Evolutionary conservation across 1,140 invertebrate genomes (phyloP).

Genomic region (Nasonia vitripennis): DNA sequence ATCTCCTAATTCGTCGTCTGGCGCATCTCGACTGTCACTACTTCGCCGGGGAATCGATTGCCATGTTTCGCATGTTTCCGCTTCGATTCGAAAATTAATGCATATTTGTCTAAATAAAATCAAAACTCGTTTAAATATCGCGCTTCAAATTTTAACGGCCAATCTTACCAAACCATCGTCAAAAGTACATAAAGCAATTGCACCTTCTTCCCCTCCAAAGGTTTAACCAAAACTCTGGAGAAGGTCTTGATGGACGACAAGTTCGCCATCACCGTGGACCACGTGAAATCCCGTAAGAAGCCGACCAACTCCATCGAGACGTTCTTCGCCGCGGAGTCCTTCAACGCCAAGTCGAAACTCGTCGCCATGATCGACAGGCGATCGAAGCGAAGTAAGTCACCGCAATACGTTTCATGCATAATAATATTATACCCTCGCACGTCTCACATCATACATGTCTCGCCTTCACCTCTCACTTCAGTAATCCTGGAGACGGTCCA

Average conservation of each 20-base stretch:
- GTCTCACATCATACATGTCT: neutral
- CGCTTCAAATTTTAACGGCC: neutral
- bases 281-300: slow-evolving; percentile 78
- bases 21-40: slow-evolving; percentile 35
- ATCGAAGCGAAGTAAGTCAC: slow-evolving; percentile 77
- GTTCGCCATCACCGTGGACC: slow-evolving; percentile 79
- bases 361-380: slow-evolving; percentile 80
- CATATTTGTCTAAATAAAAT: too few relatives aligned
- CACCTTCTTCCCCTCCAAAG: slow-evolving; percentile 66
- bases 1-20: slow-evolving; percentile 25
- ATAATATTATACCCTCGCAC: slow-evolving; percentile 23
- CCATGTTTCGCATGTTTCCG: too few relatives aligned
- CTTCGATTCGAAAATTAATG: neutral
- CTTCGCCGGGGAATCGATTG: neutral
- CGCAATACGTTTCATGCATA: neutral
- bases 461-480: slow-evolving; percentile 61
- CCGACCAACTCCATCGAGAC: slow-evolving; percentile 75
- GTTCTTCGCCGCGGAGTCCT: slow-evolving; percentile 80
- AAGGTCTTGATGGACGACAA: slow-evolving; percentile 77
- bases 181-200: too few relatives aligned
- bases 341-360: slow-evolving; percentile 79
- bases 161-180: slow-evolving; percentile 21
- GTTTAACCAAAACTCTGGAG: slow-evolving; percentile 76
- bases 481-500: slow-evolving; percentile 79
- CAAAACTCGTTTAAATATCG: neutral